phyloP scores from a whole-genome alignment of 1,140 invertebrate species.

The Drosophila albomicans region DNA sequence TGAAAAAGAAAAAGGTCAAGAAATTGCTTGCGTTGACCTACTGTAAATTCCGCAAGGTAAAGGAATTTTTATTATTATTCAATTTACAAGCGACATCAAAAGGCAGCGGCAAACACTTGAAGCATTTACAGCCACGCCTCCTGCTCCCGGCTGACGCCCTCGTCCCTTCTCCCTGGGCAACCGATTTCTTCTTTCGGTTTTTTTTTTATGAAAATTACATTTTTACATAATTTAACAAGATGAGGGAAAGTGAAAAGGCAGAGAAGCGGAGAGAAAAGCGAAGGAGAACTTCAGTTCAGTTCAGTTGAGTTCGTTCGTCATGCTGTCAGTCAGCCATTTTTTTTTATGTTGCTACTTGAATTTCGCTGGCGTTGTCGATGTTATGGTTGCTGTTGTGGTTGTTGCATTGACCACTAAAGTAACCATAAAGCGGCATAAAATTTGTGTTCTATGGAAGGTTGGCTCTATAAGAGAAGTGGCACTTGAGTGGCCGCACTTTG shows the following conservation, averaged over 20 bases:
- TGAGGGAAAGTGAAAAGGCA: slow-evolving; percentile 4
- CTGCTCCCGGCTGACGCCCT: too few species aligned
- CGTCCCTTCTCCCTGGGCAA: not conserved
- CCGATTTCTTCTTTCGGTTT: not conserved
- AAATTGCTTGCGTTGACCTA: slow-evolving; percentile 21
- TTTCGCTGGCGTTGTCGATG: not conserved
- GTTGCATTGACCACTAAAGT: slow-evolving; percentile 76
- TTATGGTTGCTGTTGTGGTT: slow-evolving; percentile 24
- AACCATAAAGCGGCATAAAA: slow-evolving; percentile 71
- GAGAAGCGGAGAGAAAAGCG: slow-evolving; percentile 2
- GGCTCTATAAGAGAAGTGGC: slow-evolving; percentile 44
- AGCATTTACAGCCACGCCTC: slow-evolving; percentile 53
- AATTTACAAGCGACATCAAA: slow-evolving; percentile 71
- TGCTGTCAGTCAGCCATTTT: slow-evolving; percentile 53
- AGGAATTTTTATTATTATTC: slow-evolving; percentile 68
- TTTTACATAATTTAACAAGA: slow-evolving; percentile 75
- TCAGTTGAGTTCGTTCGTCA: slow-evolving; percentile 36
- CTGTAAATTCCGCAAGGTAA: slow-evolving; percentile 27
- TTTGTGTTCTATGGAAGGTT: slow-evolving; percentile 43
- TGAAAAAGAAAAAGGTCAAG: slow-evolving; percentile 34
- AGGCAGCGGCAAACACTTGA: slow-evolving; percentile 43
- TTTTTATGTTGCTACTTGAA: slow-evolving; percentile 42
- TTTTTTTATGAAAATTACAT: slow-evolving; percentile 65
- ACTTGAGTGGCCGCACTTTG: slow-evolving; percentile 70
- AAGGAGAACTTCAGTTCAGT: slow-evolving; percentile 2